phyloP scores from a whole-genome alignment of 2,797 vertebrate genomes.

The Masticophis lateralis region DNA sequence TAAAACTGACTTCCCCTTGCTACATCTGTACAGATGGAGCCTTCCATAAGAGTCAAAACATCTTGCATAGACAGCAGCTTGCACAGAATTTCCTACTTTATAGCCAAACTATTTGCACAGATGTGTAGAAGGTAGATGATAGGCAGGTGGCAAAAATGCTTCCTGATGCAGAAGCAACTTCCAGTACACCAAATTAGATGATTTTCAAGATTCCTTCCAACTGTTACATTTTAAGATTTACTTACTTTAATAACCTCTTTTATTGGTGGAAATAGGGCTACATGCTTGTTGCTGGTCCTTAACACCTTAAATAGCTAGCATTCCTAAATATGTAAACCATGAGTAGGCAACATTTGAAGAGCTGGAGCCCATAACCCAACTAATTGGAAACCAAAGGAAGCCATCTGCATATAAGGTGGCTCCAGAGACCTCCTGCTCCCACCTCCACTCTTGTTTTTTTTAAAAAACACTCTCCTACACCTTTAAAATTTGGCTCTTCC shows the following conservation, averaged over 20 bases:
- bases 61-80: neutral
- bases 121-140: neutral
- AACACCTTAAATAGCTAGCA: neutral
- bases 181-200: neutral
- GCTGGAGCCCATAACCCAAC: neutral
- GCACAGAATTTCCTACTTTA: neutral
- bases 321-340: neutral
- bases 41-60: neutral
- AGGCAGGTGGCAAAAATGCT: neutral
- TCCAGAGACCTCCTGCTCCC: neutral
- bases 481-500: neutral
- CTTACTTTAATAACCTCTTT: neutral
- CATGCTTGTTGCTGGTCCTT: neutral
- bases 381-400: neutral
- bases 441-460: neutral
- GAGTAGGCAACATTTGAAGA: neutral
- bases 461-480: neutral
- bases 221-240: neutral
- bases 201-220: neutral
- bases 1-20: neutral
- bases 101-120: neutral
- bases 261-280: neutral
- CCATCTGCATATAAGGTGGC: neutral
- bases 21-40: neutral
- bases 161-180: neutral